A percentile compares a stretch with the other conserved stretches of the same genome.
phyloP scores from a whole-genome alignment of 2,113 vertebrate species.

The Condylura cristata region DNA sequence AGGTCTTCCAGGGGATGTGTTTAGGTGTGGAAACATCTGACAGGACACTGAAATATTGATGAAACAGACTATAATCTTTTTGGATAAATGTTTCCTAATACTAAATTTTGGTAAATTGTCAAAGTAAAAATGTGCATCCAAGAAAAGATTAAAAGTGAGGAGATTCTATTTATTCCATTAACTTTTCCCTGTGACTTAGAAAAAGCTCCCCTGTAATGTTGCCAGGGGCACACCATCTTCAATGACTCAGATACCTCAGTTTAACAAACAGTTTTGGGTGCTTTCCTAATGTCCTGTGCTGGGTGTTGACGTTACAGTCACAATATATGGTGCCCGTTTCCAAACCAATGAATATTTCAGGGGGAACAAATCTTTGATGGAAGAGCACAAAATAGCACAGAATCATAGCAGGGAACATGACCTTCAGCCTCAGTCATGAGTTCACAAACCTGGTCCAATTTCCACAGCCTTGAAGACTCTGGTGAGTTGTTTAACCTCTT shows the following conservation, averaged over 20 bases:
- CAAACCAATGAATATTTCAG: background rate
- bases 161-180: background rate
- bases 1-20: background rate
- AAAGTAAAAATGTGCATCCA: background rate
- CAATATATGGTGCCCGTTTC: background rate
- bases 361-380: background rate
- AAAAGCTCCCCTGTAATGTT: background rate
- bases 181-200: background rate
- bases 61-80: background rate
- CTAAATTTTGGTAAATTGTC: slow-evolving; percentile 38
- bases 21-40: background rate
- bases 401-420: background rate
- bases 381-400: background rate
- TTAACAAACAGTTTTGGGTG: background rate
- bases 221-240: background rate
- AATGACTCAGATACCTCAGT: background rate
- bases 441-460: background rate
- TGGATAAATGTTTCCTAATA: slow-evolving; percentile 57
- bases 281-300: background rate
- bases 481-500: background rate
- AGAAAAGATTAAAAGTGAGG: slow-evolving; percentile 22
- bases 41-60: slow-evolving; percentile 62
- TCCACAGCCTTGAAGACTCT: background rate
- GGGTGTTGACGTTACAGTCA: background rate
- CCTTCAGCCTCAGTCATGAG: background rate